Conservation (phyloP, 2,888 invertebrate genomes). For the Idaea biselata region DNA sequence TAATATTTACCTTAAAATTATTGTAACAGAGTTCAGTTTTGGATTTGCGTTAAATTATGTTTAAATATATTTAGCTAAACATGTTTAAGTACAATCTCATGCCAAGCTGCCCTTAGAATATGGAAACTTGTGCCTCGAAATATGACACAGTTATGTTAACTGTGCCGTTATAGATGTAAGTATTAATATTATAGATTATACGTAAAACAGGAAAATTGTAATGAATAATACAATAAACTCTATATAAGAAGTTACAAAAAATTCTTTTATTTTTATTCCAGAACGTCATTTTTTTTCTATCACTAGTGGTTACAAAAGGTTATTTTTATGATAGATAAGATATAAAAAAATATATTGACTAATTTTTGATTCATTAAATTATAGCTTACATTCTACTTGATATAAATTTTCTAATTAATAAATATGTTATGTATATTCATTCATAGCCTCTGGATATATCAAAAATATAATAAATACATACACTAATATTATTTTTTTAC, state of each 20-base stretch:
- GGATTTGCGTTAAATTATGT: no score
- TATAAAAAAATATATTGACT: no score
- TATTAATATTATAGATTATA: slow-evolving; percentile 22
- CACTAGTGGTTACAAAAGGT: neutral
- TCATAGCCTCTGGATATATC: neutral
- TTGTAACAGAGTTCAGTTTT: no score
- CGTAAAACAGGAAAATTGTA: slow-evolving; percentile 25
- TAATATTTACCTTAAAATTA: no score
- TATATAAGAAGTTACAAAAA: slow-evolving; percentile 8
- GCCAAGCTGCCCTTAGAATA: neutral
- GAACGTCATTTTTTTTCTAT: neutral
- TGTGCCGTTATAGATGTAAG: slow-evolving; percentile 46
- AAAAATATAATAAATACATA: neutral
- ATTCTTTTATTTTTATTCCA: neutral
- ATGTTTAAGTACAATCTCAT: no score
- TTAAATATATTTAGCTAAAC: no score
- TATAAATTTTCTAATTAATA: neutral
- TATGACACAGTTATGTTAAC: slow-evolving; percentile 65
- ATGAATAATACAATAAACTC: slow-evolving; percentile 22
- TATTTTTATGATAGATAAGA: neutral
- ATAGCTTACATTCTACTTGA: neutral
- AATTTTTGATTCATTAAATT: slow-evolving; percentile 2
- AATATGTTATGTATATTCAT: neutral
- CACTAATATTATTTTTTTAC: neutral
- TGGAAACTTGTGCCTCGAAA: slow-evolving; percentile 53